Percentiles rank a stretch among this genome's conserved stretches.
Conservation (phyloP, 2,113 vertebrate species). For the Eubucco bourcierii region DNA sequence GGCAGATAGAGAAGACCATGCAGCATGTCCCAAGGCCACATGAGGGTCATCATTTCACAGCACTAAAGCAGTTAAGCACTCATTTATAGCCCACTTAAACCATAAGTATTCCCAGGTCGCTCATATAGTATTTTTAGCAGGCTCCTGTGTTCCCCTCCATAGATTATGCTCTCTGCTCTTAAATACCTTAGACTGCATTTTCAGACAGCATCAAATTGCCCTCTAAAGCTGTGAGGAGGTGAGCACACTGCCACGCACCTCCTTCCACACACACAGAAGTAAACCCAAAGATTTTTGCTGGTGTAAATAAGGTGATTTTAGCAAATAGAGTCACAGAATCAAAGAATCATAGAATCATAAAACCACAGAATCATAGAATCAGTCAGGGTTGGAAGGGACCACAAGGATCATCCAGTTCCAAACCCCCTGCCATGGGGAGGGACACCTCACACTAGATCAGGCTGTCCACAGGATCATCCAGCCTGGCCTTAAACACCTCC, state of each 20-base stretch:
- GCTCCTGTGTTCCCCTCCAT: neutral
- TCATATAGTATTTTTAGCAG: constrained; percentile 21
- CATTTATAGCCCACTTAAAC: constrained; percentile 56
- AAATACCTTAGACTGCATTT: constrained; percentile 33
- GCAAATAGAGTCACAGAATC: neutral
- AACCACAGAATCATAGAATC: no score
- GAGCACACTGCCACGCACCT: neutral
- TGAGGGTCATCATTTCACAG: constrained; percentile 46
- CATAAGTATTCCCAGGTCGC: constrained; percentile 15
- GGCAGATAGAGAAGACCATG: no score
- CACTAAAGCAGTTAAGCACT: constrained; percentile 34
- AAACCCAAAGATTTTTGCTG: neutral
- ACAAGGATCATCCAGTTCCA: no score
- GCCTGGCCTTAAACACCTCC: no score
- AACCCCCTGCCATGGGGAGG: no score
- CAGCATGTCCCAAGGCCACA: neutral
- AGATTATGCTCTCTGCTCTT: neutral
- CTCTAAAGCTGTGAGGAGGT: neutral
- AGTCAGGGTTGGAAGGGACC: no score
- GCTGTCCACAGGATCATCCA: no score
- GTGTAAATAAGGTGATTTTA: neutral
- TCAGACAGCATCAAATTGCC: neutral
- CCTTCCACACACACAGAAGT: neutral
- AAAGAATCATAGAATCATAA: no score
- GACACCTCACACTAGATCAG: no score